Evolutionary conservation across 2,797 vertebrate genomes (phyloP), one percentile per base, ranked within the genome.

Genomic region (Sylvia borin): DNA sequence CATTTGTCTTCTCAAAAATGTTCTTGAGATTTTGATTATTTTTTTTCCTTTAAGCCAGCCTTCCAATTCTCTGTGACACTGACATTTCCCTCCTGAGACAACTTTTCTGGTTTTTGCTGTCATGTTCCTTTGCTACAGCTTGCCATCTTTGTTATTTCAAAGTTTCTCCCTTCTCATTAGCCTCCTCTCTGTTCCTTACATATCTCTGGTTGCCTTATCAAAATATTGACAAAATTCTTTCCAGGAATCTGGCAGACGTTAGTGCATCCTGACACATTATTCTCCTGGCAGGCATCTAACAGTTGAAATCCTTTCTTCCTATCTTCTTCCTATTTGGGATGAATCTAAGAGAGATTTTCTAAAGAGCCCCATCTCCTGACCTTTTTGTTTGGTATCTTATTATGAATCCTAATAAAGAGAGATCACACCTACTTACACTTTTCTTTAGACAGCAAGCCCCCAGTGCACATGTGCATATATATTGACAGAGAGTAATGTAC

Each of bases 181-280:
- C 19, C 4, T 58, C 72, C 85, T 66, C 31, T 29, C 9, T 32
- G 2, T 31, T 89, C 50, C 16, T 78, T 25, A 43, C 10, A 27
- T 36, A 45, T 75, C 42, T 78, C 29, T 84, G n/a, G 4, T 29
- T 81, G 18, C 7, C 8, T 78, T 74, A 73, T 55, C 55, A 91
- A 93, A 93, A 93, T 73, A 89, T 62, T 89, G 67, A 62, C 54
- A 89, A 86, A 89, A 62, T 29, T 5, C 9, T 54, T 82, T 87
- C 58, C 84, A 85, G 82, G 74, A 68, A 42, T 12, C 57, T 92
- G 90, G 54, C 38, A 81, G 77, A 42, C 15, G 16, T 86, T 88
- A 32, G 0, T 21, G 21, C 9, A 1, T 61, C 42, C 58, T 78
- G 58, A 68, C 38, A 70, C 3, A 25, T 51, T 70, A 34, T 29